phyloP scores from a whole-genome alignment of 1,140 invertebrate genomes.

The Protaetia brevitarsis region DNA sequence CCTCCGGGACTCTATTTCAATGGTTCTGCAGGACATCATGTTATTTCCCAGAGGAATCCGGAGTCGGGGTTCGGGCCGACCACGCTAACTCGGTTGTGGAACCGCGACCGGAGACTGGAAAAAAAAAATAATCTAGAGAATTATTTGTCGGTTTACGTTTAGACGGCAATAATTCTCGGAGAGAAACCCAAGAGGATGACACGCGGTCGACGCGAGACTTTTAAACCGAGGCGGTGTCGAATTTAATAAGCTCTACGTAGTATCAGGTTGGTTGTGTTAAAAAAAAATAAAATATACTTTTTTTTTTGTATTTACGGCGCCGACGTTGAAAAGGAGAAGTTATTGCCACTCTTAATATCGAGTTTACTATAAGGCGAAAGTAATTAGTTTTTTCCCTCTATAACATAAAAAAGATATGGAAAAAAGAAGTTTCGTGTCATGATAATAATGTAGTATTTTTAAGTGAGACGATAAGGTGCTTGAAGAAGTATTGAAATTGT shows the following conservation, averaged over 20 bases:
- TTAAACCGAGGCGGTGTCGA: not conserved
- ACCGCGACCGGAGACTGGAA: not conserved
- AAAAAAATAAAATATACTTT: too few relatives aligned
- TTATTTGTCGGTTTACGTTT: slow-evolving; percentile 5
- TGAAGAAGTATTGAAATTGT: too few relatives aligned
- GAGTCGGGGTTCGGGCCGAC: not conserved
- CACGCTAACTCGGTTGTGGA: not conserved
- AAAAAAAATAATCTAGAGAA: slow-evolving; percentile 5
- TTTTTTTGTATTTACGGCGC: too few relatives aligned
- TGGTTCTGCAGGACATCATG: slow-evolving; percentile 42
- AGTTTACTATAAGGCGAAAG: too few relatives aligned
- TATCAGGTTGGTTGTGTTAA: not conserved
- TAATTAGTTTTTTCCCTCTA: too few relatives aligned
- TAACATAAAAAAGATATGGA: too few relatives aligned
- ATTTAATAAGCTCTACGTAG: not conserved
- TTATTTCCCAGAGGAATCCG: slow-evolving; percentile 39
- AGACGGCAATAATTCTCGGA: not conserved
- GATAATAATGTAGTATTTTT: too few relatives aligned
- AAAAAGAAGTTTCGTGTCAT: too few relatives aligned
- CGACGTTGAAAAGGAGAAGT: too few relatives aligned
- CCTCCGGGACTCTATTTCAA: slow-evolving; percentile 36
- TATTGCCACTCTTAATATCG: too few relatives aligned
- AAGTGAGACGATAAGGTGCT: too few relatives aligned
- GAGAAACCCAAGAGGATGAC: not conserved
- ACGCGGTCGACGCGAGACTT: not conserved